These are phyloP conservation scores for western clawed frog (Xenopus tropicalis) DNA, from an alignment of 2,113 vertebrate species.

Conservation along the genomic window UCB_Xtro_10.0 CM004445.2:150679001-150679500, in stretches of 20 bases:
- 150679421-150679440: constrained; percentile 41
- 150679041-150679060: constrained; percentile 34
- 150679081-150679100: constrained; percentile 29
- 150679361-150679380: constrained; percentile 56
- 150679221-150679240: constrained; percentile 47
- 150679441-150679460: constrained; percentile 43
- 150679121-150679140: constrained; percentile 51
- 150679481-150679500: constrained; percentile 48
- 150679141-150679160: constrained; percentile 47
- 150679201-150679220: constrained; percentile 44
- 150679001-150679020: constrained; percentile 37
- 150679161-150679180: constrained; percentile 51
- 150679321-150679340: constrained; percentile 48
- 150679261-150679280: constrained; percentile 47
- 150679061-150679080: constrained; percentile 12
- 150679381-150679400: constrained; percentile 45
- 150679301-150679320: constrained; percentile 54
- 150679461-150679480: constrained; percentile 48
- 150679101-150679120: constrained; percentile 49
- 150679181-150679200: constrained; percentile 40
- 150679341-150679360: constrained; percentile 49
- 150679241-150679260: constrained; percentile 22
- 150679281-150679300: constrained; percentile 56
- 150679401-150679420: constrained; percentile 7
- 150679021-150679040: constrained; percentile 35